phyloP scores from a whole-genome alignment of 2,888 invertebrate genomes.

The Rotaria magnacalcarata region DNA sequence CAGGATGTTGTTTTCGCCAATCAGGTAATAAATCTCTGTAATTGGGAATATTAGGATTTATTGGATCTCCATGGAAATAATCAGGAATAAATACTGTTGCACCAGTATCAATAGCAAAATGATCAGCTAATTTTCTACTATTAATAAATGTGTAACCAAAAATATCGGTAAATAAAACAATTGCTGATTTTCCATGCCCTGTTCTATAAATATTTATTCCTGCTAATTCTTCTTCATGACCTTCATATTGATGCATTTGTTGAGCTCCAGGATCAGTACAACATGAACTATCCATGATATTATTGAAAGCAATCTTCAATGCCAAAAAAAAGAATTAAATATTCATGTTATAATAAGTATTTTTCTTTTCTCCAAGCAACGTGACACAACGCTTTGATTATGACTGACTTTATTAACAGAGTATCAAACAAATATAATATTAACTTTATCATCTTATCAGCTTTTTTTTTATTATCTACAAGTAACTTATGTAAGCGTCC shows the following conservation, averaged over 20 bases:
- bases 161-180: slow-evolving; percentile 26
- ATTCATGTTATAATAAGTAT: too few species aligned
- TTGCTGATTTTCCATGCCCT: not conserved
- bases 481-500: too few species aligned
- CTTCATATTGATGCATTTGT: not conserved
- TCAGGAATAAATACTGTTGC: slow-evolving; percentile 16
- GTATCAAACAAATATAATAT: too few species aligned
- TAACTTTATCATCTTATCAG: too few species aligned
- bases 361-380: too few species aligned
- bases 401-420: too few species aligned
- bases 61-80: slow-evolving; percentile 8
- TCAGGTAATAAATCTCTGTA: not conserved
- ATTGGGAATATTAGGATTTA: not conserved
- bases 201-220: not conserved
- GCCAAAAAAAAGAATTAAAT: too few species aligned
- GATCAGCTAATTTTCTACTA: not conserved
- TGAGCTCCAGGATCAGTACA: not conserved
- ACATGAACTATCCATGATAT: not conserved
- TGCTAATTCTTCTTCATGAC: not conserved
- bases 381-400: too few species aligned
- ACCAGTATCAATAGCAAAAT: not conserved
- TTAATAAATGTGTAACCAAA: not conserved
- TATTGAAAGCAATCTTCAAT: too few species aligned
- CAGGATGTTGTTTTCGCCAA: not conserved
- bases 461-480: too few species aligned